phyloP scores from a whole-genome alignment of 2,113 vertebrate genomes.

The Thoracochromis brauschi region DNA sequence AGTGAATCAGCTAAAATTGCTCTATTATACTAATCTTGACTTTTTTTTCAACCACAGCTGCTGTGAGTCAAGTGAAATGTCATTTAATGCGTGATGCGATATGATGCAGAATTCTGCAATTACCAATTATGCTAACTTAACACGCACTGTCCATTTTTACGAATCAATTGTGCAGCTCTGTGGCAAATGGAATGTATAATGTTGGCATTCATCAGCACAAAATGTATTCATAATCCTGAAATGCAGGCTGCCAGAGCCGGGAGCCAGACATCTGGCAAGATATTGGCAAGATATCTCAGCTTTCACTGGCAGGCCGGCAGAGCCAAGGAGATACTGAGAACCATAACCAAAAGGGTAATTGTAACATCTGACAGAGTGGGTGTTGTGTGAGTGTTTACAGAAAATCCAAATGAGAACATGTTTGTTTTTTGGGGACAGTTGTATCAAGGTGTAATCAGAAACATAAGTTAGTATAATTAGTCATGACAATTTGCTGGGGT shows the following conservation, averaged over 20 bases:
- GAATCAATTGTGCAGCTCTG: background rate
- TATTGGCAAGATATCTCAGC: constrained; percentile 18
- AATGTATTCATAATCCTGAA: background rate
- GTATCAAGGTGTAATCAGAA: background rate
- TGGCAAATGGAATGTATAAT: background rate
- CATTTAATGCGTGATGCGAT: background rate
- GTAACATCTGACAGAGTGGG: background rate
- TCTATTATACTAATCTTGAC: background rate
- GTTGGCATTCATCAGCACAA: background rate
- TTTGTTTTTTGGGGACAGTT: background rate
- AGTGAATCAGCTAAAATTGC: background rate
- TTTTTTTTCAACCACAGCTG: background rate
- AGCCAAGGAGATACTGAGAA: background rate
- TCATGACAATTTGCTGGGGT: fast-evolving
- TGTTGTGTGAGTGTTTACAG: background rate
- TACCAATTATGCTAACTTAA: background rate
- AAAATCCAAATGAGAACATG: background rate
- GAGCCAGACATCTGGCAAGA: constrained; percentile 29
- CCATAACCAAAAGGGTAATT: background rate
- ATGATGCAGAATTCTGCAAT: background rate
- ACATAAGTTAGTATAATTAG: background rate
- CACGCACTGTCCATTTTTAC: background rate
- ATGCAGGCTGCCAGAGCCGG: background rate
- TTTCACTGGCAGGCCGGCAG: background rate
- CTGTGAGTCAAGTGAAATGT: background rate